Evolutionary conservation across 1,140 invertebrate genomes (phyloP).

Genomic region (Ceratina calcarata): DNA sequence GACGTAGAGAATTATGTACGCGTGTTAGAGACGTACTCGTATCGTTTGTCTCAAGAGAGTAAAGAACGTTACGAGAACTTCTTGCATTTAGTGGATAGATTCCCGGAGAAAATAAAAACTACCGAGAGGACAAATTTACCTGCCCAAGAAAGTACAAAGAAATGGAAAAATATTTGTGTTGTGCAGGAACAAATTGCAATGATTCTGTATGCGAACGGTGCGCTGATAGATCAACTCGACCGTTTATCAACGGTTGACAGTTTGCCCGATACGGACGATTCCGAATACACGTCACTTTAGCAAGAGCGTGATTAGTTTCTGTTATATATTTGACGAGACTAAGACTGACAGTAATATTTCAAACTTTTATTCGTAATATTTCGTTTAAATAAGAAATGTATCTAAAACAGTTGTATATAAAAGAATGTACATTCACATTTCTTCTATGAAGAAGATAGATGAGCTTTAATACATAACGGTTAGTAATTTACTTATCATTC

Average conservation of each 20-base stretch:
- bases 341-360: constrained; percentile 44
- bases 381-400: background rate
- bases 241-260: constrained; percentile 55
- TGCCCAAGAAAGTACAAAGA: constrained; percentile 69
- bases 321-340: constrained; percentile 18
- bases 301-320: constrained; percentile 12
- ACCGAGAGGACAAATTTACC: constrained; percentile 64
- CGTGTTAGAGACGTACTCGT: constrained; percentile 71
- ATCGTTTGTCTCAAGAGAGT: constrained; percentile 73
- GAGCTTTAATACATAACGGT: too few species aligned
- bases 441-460: background rate
- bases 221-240: constrained; percentile 76
- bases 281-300: constrained; percentile 45
- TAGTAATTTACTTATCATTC: background rate
- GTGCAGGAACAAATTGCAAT: constrained; percentile 78
- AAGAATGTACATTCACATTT: background rate
- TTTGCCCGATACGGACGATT: constrained; percentile 43
- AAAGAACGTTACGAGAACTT: constrained; percentile 73
- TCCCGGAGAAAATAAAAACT: constrained; percentile 67
- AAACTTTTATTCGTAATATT: background rate
- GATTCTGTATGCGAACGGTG: constrained; percentile 77
- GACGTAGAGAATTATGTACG: constrained; percentile 83
- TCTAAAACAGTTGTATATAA: background rate
- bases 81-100: constrained; percentile 66
- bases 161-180: constrained; percentile 76